phyloP scores from a whole-genome alignment of 1,140 invertebrate genomes.

The Bombus waltoni region DNA sequence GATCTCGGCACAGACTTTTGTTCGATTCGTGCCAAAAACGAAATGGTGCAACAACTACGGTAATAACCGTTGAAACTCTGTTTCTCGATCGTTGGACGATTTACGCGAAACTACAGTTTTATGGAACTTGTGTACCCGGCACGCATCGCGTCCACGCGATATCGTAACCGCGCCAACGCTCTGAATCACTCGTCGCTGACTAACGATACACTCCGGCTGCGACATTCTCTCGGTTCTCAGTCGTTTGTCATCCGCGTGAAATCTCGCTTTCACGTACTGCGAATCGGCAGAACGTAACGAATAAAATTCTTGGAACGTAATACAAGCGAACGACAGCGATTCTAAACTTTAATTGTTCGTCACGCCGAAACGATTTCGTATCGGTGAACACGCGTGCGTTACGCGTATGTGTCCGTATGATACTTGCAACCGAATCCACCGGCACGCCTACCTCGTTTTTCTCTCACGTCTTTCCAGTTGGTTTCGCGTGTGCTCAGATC shows the following conservation, averaged over 20 bases:
- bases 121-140: rapidly evolving
- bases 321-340: background rate
- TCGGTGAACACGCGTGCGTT: background rate
- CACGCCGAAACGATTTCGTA: background rate
- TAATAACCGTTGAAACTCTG: too few species aligned
- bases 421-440: background rate
- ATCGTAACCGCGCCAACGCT: too few species aligned
- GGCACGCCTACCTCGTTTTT: slow-evolving; percentile 50
- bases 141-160: too few species aligned
- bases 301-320: too few species aligned
- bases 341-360: background rate
- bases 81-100: too few species aligned
- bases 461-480: slow-evolving; percentile 3
- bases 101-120: too few species aligned
- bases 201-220: too few species aligned
- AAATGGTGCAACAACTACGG: background rate
- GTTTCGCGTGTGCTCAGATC: slow-evolving; percentile 48
- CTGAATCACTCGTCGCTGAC: too few species aligned
- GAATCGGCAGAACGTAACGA: too few species aligned
- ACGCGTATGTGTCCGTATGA: background rate
- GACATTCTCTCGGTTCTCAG: too few species aligned
- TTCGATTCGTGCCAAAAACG: background rate
- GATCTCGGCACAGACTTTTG: background rate
- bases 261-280: too few species aligned
- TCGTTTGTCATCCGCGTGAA: too few species aligned